Base-by-base conservation (phyloP, 2,888 invertebrate genomes). In the Lochmaea capreae region DNA sequence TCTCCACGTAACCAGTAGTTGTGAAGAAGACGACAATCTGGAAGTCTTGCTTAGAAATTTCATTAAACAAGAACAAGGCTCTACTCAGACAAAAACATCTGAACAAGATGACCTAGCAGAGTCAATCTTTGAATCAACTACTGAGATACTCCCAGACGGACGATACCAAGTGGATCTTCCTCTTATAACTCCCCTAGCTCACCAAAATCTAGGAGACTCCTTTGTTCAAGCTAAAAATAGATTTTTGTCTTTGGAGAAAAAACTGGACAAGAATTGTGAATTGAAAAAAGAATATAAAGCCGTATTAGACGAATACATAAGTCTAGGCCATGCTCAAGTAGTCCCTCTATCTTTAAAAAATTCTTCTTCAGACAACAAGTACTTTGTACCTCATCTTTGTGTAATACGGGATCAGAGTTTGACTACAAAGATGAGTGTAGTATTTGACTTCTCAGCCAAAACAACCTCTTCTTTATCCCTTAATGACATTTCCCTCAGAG, bases 341-440 rank as follows among this genome's bases (percentile, higher is more conserved):
- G 12, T 46, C 46, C 46, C 46, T 10, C 8, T 14, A 14, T 9
- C 58, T 11, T 12, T 22, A 8, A 11, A 58, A 58, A n/a, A 58
- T 3, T 58, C n/a, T 5, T 9, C 18, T 14, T 26, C n/a, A 11
- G 22, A 58, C 3, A 11, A 58, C 26, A 58, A 22, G 11, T 58
- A 58, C 18, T 58, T 58, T 58, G 22, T 58, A 1, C 58, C 58
- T 6, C 26, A 58, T 14, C 14, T 58, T 9, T 58, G 26, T 58
- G 58, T 58, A 10, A 8, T 22, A 8, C 11, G 26, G 9, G 58
- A 58, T 9, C 18, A 22, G 2, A 63, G 42, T 12, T 49, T 16
- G 9, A 57, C 61, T 11, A 77, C 77, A n/a, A 77, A 75, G 65
- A 43, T 75, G n/a, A 16, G 73, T 14, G 74, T 70, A 9, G 74